Base-by-base conservation (phyloP, 2,113 vertebrate species). In the Pterophyllum scalare region DNA sequence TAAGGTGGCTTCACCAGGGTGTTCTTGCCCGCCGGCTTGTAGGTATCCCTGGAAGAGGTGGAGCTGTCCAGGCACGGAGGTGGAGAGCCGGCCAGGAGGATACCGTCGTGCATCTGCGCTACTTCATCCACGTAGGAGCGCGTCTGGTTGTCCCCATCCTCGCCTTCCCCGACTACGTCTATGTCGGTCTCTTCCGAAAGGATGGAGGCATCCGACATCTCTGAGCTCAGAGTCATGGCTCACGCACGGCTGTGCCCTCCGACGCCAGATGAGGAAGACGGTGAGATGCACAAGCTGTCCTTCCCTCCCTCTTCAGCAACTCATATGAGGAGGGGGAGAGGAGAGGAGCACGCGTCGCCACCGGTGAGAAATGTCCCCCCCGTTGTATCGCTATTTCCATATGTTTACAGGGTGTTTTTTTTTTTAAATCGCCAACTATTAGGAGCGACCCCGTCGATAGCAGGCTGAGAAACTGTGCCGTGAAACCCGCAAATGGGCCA, bases 101-200 rank as follows among this genome's bases (percentile, higher is more conserved):
- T 93, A 67, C 96, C 94, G 81, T 96, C 95, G 77, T 88, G 94
- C 92, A 97, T 94, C 86, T 96, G 96, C 9, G 96, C 96, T 81
- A 96, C 96, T 83, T 97, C 97, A 3, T 97, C 97, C 3, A 95
- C 97, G 22, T 95, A 96, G 59, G 95, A 93, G 87, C 95, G 95
- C 85, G 94, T 93, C 61, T 90, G 95, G 61, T 67, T 75, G 87
- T 95, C 96, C 35, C 95, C 96, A 70, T 97, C 97, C 89, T 97
- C 97, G 77, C 96, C 97, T 87, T 98, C 97, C 43, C 97, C 97
- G 59, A 98, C 97, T 94, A 98, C 98, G 84, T 98, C 97, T 87
- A 98, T 98, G 94, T 98, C 97, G 81, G 97, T 97, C 93, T 98
- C 98, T 91, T 98, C 97, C 78, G 97, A 97, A 75, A 97, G 96